These are phyloP conservation scores for Pempheris klunzingeri DNA, from an alignment of 2,797 vertebrate species.

Conservation along the genomic window DNA sequence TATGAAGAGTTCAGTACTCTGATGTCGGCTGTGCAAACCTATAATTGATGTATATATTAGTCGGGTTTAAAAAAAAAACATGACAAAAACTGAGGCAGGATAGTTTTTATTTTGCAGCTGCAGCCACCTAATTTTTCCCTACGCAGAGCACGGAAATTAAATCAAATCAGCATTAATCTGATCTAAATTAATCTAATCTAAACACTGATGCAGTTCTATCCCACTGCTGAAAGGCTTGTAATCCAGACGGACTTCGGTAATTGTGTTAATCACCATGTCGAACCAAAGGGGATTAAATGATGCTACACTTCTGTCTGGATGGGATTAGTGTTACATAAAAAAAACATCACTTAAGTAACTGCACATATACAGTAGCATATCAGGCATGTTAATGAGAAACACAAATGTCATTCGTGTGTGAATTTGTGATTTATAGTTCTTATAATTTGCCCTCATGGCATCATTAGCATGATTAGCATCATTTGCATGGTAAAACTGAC, in stretches of 20 bases:
- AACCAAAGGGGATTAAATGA: constrained; percentile 63
- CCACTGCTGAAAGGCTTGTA: not conserved
- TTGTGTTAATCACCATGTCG: constrained; percentile 48
- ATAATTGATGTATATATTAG: not conserved
- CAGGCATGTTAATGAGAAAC: constrained; percentile 15
- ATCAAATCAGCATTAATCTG: constrained; percentile 29
- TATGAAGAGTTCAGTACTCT: not conserved
- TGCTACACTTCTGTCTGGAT: constrained; percentile 30
- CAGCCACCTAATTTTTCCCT: not conserved
- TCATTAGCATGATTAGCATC: too few species aligned
- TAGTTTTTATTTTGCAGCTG: not conserved
- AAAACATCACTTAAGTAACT: constrained; percentile 33
- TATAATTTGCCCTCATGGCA: too few species aligned
- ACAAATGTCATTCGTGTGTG: not conserved
- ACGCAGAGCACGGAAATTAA: constrained; percentile 4
- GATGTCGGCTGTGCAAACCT: too few species aligned
- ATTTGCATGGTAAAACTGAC: not conserved
- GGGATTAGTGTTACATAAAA: constrained; percentile 53
- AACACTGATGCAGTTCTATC: not conserved
- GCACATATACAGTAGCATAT: constrained; percentile 11
- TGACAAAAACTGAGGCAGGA: not conserved
- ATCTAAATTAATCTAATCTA: constrained; percentile 26
- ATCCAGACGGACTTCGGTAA: constrained; percentile 55
- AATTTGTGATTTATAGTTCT: too few species aligned
- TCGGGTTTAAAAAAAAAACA: not conserved